Evolutionary conservation across 2,888 invertebrate genomes (phyloP).

Genomic region (Meandrusa payeni): DNA sequence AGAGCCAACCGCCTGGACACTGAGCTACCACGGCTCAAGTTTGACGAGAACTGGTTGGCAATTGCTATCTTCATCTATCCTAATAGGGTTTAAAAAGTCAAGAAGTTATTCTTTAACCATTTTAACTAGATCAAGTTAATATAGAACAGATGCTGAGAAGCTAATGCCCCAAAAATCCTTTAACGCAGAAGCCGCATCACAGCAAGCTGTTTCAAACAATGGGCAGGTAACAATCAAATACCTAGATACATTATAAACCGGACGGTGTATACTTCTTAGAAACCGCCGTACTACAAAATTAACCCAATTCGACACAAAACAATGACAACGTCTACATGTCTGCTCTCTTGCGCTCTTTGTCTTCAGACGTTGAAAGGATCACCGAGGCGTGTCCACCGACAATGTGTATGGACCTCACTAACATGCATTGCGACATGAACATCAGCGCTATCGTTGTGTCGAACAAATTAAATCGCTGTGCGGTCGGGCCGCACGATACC

Average conservation of each 20-base stretch:
- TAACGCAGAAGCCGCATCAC: no score
- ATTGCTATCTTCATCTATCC: no score
- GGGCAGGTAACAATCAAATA: slow-evolving; percentile 6
- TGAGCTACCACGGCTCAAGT: no score
- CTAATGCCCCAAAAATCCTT: no score
- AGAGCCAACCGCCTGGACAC: no score
- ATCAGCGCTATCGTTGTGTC: slow-evolving; percentile 25
- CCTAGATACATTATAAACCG: slow-evolving; percentile 8
- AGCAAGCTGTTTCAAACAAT: no score
- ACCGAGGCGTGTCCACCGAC: slow-evolving; percentile 30
- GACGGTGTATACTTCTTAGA: slow-evolving; percentile 17
- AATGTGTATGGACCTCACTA: slow-evolving; percentile 30
- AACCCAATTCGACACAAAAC: slow-evolving; percentile 24
- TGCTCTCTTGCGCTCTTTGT: slow-evolving; percentile 17
- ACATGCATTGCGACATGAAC: slow-evolving; percentile 25
- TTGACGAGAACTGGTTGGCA: no score
- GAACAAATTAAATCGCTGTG: slow-evolving; percentile 36
- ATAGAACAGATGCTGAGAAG: no score
- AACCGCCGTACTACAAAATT: slow-evolving; percentile 17
- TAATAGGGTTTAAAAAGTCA: no score
- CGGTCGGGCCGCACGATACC: slow-evolving; percentile 28
- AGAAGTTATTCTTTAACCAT: no score
- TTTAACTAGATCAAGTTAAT: no score
- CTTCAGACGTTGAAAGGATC: slow-evolving; percentile 23
- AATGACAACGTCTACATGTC: slow-evolving; percentile 18